phyloP scores from a whole-genome alignment of 2,113 vertebrate genomes.

The Danio rerio region DNA sequence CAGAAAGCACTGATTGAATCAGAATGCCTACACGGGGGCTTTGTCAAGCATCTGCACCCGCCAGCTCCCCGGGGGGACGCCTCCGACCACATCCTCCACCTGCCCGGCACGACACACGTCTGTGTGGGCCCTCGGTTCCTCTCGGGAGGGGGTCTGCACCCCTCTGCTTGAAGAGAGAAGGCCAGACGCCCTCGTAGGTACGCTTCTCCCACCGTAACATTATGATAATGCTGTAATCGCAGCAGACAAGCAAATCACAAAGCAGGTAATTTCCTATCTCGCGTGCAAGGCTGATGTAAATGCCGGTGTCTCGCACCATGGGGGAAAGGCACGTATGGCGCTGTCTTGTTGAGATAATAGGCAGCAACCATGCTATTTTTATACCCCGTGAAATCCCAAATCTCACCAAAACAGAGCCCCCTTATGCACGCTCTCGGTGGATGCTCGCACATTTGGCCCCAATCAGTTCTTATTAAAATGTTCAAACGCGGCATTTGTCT shows the following conservation, averaged over 20 bases:
- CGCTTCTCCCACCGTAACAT: conserved; percentile 52
- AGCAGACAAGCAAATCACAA: conserved; percentile 66
- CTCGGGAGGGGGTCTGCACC: conserved; percentile 12
- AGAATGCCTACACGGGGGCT: conserved; percentile 48
- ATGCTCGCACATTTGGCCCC: conserved; percentile 43
- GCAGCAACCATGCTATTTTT: conserved; percentile 59
- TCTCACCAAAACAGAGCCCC: conserved; percentile 59
- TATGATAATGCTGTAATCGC: conserved; percentile 71
- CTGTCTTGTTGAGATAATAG: conserved; percentile 72
- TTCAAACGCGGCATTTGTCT: conserved; percentile 46
- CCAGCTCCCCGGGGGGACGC: conserved; percentile 63
- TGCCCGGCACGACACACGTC: conserved; percentile 28
- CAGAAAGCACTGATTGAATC: conserved; percentile 73
- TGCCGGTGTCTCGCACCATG: conserved; percentile 62
- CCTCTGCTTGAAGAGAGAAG: conserved; percentile 24
- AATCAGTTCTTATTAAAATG: conserved; percentile 51
- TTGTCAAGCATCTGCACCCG: conserved; percentile 66
- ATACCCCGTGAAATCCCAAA: conserved; percentile 65
- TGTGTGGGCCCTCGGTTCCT: conserved; percentile 49
- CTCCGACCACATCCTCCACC: conserved; percentile 50
- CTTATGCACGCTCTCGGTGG: not conserved
- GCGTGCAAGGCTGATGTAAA: conserved; percentile 67
- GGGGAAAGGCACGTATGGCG: conserved; percentile 59
- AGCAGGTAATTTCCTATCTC: conserved; percentile 68
- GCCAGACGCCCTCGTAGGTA: conserved; percentile 11